phyloP scores from a whole-genome alignment of 2,888 invertebrate species.

The Pardosa pseudoannulata region DNA sequence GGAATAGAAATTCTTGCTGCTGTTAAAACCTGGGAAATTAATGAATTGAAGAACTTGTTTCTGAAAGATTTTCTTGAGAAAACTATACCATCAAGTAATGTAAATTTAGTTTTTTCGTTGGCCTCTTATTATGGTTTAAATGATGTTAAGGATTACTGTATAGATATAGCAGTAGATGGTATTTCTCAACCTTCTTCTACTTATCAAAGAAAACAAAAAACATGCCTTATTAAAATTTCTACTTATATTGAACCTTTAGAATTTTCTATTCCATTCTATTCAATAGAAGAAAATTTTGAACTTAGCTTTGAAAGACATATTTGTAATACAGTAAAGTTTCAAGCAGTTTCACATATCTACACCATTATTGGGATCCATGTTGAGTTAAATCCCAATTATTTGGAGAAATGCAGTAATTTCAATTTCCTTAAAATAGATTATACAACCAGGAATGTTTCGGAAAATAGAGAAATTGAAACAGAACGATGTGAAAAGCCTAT shows the following conservation, averaged over 20 bases:
- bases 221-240: neutral
- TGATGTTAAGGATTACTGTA: neutral
- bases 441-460: neutral
- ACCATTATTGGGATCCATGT: neutral
- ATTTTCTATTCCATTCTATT: neutral
- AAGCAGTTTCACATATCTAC: neutral
- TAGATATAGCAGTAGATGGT: neutral
- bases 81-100: neutral
- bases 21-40: neutral
- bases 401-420: neutral
- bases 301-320: neutral
- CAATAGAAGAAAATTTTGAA: neutral
- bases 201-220: neutral
- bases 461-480: neutral
- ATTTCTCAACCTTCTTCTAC: neutral
- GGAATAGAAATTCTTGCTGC: neutral
- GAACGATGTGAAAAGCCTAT: neutral
- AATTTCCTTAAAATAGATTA: neutral
- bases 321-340: neutral
- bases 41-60: neutral
- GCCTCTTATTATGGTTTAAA: neutral
- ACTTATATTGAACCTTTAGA: neutral
- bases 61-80: neutral
- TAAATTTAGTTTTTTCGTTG: neutral
- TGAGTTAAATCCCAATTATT: neutral